These are phyloP conservation scores for Trisateles emortualis DNA, from an alignment of 2,888 invertebrate genomes.

Conservation along the genomic window DNA sequence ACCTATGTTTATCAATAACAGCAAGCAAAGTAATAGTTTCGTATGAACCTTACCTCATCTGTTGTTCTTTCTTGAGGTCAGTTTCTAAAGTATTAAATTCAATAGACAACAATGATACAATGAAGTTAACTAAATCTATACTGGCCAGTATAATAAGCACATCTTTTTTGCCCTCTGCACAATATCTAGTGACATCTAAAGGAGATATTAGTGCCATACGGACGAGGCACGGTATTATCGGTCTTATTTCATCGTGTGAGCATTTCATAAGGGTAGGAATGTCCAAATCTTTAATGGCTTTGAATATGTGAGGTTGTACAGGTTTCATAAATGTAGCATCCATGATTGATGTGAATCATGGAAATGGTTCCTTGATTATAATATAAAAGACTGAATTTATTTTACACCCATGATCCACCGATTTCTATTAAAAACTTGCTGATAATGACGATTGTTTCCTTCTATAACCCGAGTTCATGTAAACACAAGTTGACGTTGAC, in stretches of 20 bases:
- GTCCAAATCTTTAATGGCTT: conserved; percentile 94
- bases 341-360: conserved; percentile 48
- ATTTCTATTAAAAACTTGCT: too few relatives aligned
- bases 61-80: conserved; percentile 97
- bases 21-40: neutral
- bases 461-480: too few relatives aligned
- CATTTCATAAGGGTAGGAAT: conserved; percentile 91
- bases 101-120: conserved; percentile 96
- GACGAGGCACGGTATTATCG: conserved; percentile 96
- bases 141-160: conserved; percentile 96
- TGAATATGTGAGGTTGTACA: conserved; percentile 90
- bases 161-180: conserved; percentile 94
- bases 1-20: too few relatives aligned
- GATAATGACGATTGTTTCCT: too few relatives aligned
- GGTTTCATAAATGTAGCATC: conserved; percentile 80
- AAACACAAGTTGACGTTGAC: too few relatives aligned
- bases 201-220: conserved; percentile 96
- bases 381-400: neutral
- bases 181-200: conserved; percentile 93
- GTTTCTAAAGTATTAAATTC: conserved; percentile 97
- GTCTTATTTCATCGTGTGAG: conserved; percentile 93
- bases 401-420: neutral
- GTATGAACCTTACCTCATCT: conserved; percentile 88
- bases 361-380: neutral
- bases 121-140: conserved; percentile 97